These are phyloP conservation scores for Ceyx melanurus DNA, from an alignment of 2,113 vertebrate species.

Conservation along the genomic window DNA sequence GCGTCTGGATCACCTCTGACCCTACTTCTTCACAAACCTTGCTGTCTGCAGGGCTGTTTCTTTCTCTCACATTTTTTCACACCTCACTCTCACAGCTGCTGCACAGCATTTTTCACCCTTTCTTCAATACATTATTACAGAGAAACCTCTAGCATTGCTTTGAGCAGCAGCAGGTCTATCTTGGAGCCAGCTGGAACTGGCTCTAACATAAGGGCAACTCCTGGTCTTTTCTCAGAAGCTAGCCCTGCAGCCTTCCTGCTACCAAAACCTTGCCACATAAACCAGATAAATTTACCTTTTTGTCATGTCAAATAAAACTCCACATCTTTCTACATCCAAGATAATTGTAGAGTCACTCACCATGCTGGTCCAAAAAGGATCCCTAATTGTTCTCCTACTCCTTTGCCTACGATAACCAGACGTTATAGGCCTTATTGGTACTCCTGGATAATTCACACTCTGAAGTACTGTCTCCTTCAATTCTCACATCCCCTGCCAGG, in stretches of 20 bases:
- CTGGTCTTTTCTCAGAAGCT: neutral
- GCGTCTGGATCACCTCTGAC: neutral
- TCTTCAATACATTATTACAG: neutral
- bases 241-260: neutral
- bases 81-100: neutral
- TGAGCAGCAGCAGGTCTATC: neutral
- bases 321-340: neutral
- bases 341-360: fast-evolving
- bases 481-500: slow-evolving; percentile 6
- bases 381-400: neutral
- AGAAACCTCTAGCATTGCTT: neutral
- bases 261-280: neutral
- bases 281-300: neutral
- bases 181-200: neutral
- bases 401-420: neutral
- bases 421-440: neutral
- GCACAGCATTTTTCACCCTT: fast-evolving
- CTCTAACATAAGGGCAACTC: neutral
- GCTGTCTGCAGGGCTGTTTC: neutral
- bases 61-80: neutral
- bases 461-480: slow-evolving; percentile 12
- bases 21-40: neutral
- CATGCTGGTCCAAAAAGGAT: neutral
- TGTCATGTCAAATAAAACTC: neutral
- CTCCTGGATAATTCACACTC: slow-evolving; percentile 27